Evolutionary conservation across 2,888 invertebrate genomes (phyloP).

Genomic region (Muschampia plurimacula): DNA sequence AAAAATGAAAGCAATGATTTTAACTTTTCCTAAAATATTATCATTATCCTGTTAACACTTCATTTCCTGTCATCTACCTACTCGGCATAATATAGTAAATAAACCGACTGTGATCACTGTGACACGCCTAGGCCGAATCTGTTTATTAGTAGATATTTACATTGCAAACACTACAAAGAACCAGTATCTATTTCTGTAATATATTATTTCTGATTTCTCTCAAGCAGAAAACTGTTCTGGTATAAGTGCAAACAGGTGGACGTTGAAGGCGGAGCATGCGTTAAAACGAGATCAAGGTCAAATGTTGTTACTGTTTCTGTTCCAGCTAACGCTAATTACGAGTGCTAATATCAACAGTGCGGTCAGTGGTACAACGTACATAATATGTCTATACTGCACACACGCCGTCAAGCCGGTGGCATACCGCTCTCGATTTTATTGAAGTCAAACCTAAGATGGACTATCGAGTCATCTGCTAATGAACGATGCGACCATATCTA

Average conservation of each 20-base stretch:
- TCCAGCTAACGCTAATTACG: slow-evolving; percentile 67
- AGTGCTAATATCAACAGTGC: slow-evolving; percentile 56
- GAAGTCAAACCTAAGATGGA: slow-evolving; percentile 25
- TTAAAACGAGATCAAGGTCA: slow-evolving; percentile 77
- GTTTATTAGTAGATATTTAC: background rate
- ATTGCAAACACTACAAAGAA: background rate
- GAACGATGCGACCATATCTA: slow-evolving; percentile 35
- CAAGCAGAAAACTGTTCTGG: slow-evolving; percentile 44
- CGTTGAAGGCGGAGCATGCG: slow-evolving; percentile 53
- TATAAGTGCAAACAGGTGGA: slow-evolving; percentile 62
- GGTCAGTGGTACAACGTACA: background rate
- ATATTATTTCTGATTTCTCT: slow-evolving; percentile 49
- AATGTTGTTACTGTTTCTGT: slow-evolving; percentile 66
- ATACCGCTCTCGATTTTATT: slow-evolving; percentile 5
- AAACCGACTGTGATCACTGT: background rate
- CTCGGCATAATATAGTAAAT: no score
- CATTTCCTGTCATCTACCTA: no score
- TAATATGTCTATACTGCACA: background rate
- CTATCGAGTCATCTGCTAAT: slow-evolving; percentile 29
- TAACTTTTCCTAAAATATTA: no score
- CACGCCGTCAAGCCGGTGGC: slow-evolving; percentile 11
- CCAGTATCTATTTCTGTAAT: background rate
- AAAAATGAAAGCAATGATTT: no score
- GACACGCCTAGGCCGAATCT: background rate
- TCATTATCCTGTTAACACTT: no score